Evolutionary conservation across 2,113 vertebrate genomes (phyloP).

Genomic region (Phyllostomus hastatus): DNA sequence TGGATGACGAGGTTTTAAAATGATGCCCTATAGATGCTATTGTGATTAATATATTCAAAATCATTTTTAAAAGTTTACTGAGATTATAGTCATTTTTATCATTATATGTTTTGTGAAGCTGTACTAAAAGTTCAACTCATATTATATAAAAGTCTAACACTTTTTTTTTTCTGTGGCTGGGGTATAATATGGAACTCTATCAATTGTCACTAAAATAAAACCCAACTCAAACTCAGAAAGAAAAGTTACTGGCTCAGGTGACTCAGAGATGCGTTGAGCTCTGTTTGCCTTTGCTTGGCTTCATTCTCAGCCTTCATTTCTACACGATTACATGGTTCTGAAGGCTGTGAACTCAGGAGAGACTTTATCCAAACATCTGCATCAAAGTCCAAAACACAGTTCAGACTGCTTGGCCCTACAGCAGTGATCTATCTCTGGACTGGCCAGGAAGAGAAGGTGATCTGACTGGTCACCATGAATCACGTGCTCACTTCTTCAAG

Average conservation of each 20-base stretch:
- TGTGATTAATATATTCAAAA: not conserved
- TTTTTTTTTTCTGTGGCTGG: not conserved
- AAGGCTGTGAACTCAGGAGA: not conserved
- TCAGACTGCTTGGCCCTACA: not conserved
- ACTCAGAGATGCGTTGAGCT: not conserved
- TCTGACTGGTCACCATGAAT: not conserved
- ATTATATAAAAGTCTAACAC: not conserved
- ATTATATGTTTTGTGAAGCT: conserved; percentile 29
- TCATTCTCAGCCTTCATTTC: not conserved
- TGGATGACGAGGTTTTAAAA: not conserved
- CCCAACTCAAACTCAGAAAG: not conserved
- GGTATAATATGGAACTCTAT: not conserved
- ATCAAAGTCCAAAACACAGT: not conserved
- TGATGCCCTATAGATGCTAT: not conserved
- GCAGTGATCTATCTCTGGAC: not conserved
- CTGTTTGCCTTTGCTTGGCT: not conserved
- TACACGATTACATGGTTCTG: not conserved
- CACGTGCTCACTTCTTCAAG: not conserved
- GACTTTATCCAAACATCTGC: not conserved
- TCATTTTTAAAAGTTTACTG: conserved; percentile 20
- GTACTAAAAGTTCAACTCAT: not conserved
- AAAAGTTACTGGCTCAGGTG: not conserved
- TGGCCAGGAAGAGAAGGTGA: not conserved
- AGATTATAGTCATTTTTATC: conserved; percentile 15
- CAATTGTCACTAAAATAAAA: not conserved